Evolutionary conservation across 2,797 vertebrate genomes (phyloP).

Genomic region (Poliocrania exsul): DNA sequence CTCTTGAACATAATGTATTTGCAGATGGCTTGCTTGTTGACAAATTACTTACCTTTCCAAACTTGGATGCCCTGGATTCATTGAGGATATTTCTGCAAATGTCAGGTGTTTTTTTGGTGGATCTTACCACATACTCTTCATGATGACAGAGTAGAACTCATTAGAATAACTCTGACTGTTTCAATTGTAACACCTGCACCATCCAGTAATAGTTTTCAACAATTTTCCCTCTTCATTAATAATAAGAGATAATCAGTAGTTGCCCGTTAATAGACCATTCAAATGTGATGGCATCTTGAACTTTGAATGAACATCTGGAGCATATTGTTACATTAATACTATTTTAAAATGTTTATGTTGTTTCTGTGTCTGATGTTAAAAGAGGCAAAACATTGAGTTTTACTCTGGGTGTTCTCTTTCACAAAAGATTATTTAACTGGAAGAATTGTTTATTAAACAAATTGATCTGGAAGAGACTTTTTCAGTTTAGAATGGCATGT

Average conservation of each 20-base stretch:
- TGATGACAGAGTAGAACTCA: constrained; percentile 1
- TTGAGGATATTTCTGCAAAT: constrained; percentile 43
- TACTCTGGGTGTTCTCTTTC: background rate
- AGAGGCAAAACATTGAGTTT: background rate
- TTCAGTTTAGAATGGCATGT: background rate
- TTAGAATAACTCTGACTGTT: background rate
- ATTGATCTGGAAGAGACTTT: background rate
- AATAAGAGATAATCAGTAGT: background rate
- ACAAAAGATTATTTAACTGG: background rate
- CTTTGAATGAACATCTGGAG: background rate
- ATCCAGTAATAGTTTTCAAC: background rate
- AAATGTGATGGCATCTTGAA: background rate
- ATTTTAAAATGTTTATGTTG: background rate
- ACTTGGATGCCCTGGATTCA: constrained; percentile 36
- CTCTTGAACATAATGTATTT: background rate
- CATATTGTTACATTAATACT: background rate
- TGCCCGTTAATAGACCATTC: background rate
- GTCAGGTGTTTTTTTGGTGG: constrained; percentile 50
- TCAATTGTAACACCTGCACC: background rate
- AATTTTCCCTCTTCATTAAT: background rate
- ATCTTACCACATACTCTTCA: constrained; percentile 3
- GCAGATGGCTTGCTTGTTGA: constrained; percentile 1
- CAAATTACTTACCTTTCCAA: constrained; percentile 50
- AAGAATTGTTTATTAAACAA: background rate
- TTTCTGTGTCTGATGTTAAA: background rate